A percentile compares a stretch with the other conserved stretches of the same genome.
Evolutionary conservation across 2,888 invertebrate species (phyloP).

Genomic region (Parnassius mnemosyne): DNA sequence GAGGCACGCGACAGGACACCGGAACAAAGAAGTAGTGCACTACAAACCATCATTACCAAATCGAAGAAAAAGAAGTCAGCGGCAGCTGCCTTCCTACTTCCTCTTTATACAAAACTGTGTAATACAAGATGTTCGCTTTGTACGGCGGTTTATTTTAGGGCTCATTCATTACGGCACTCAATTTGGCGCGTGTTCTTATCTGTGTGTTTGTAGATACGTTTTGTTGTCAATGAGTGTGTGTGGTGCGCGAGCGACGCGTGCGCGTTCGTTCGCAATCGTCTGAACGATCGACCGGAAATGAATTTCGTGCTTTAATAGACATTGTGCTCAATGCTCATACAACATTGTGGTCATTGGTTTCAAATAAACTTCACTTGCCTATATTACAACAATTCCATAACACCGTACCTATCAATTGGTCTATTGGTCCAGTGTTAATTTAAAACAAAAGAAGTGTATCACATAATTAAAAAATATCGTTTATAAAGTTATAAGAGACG

Average conservation of each 20-base stretch:
- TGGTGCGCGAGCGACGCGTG: conserved; percentile 38
- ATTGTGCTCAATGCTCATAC: conserved; percentile 4
- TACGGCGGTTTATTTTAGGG: conserved; percentile 67
- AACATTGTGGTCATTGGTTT: conserved; percentile 10
- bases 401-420: too few relatives aligned
- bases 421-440: too few relatives aligned
- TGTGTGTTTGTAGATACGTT: conserved; percentile 44
- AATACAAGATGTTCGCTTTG: conserved; percentile 73
- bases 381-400: too few relatives aligned
- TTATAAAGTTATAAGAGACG: too few relatives aligned
- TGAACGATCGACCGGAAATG: conserved; percentile 39
- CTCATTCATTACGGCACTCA: conserved; percentile 72
- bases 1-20: conserved; percentile 74
- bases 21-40: conserved; percentile 69
- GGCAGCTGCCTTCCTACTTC: conserved; percentile 78
- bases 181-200: conserved; percentile 78
- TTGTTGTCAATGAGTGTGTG: conserved; percentile 42
- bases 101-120: conserved; percentile 71
- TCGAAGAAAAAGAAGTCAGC: conserved; percentile 65
- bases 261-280: conserved; percentile 18
- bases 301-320: conserved; percentile 14
- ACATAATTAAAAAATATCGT: too few relatives aligned
- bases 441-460: too few relatives aligned
- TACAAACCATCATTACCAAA: conserved; percentile 75
- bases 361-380: neutral